Base-by-base conservation (phyloP, 2,888 invertebrate species). In the Nasonia oneida region DNA sequence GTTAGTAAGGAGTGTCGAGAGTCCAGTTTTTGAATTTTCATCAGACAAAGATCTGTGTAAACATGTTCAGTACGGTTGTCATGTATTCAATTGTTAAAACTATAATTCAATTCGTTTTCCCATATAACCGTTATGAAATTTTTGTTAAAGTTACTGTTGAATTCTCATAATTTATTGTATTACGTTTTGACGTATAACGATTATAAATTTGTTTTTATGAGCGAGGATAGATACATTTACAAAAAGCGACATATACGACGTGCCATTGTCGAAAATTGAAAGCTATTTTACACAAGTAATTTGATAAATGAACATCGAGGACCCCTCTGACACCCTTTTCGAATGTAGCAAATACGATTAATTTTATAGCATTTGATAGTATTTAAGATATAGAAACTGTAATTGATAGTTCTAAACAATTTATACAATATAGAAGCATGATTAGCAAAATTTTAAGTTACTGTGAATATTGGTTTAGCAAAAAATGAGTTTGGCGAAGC, bases 301-400 rank as follows among this genome's bases (percentile, higher is more conserved):
- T 61, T 61, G 23, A 61, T 61, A 6, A 61, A n/a, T 61, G n/a
- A 61, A 61, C 57, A 61, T 61, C 57, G n/a, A 61, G 57, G n/a
- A 61, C 57, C 6, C 23, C 57, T 61, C 57, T 23, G 57, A 61
- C 57, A 61, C n/a, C 57, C 8, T 61, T 61, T 61, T 61, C 8
- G 5, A 18, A 53, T 53, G 53, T 18, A 53, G 18, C 15, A 53
- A 18, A 10, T 18, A 4, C 18, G 6, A 53, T 53, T 53, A 4
- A 18, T 53, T 53, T 53, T 18, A 53, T 15, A 53, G 47, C 47
- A 47, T 53, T 18, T n/a, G 6, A 23, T n/a, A 61, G 57, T 23
- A 61, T 23, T 61, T n/a, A 61, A 61, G 57, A n/a, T 47, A 61
- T 61, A n/a, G 23, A 5, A 61, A n/a, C 23, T 0, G 23, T 61